Base-by-base conservation (phyloP, 2,113 vertebrate species). In the Amphilophus citrinellus region DNA sequence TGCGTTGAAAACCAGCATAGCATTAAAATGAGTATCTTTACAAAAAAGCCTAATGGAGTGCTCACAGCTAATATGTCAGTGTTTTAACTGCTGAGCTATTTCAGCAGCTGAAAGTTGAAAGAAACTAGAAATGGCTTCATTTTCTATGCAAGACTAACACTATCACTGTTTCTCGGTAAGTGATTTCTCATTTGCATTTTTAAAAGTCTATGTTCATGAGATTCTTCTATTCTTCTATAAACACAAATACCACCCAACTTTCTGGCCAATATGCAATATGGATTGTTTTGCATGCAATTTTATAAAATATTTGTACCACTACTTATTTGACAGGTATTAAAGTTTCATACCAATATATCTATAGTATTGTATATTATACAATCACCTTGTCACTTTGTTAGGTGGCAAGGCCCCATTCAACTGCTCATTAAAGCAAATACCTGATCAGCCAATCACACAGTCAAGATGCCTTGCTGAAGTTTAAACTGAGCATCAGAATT, bases 21-120 rank as follows among this genome's bases (percentile, higher is more conserved):
- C 68, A 71, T 61, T 57, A 76, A 84, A 79, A 81, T 39, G 4
- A 39, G n/a, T 2, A 73, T 85, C 47, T 85, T 59, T 32, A 57
- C 35, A 47, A 78, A 17, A 47, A 47, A 80, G 44, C 22, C 10
- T 7, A 24, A 35, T 22, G 68, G 80, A 77, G 61, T 53, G 20
- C 47, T 90, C 22, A 47, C 10, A n/a, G 75, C 81, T 78, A 61
- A 57, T 78, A 65, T 84, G 53, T 82, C 75, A 78, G 44, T 79
- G 56, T 66, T 75, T 80, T 37, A 86, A 61, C 75, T 68, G 53
- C 42, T 82, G 35, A 82, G 65, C 78, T 68, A 84, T 84, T 83
- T 83, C 47, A 86, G 42, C 78, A 82, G 47, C 66, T 79, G 84
- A 86, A 82, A 79, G 66, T 62, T 65, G 37, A 79, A 79, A 71